Percentiles rank a stretch among this genome's conserved stretches.
phyloP scores from a whole-genome alignment of 2,888 invertebrate genomes.

The Drosophila multiciliata region DNA sequence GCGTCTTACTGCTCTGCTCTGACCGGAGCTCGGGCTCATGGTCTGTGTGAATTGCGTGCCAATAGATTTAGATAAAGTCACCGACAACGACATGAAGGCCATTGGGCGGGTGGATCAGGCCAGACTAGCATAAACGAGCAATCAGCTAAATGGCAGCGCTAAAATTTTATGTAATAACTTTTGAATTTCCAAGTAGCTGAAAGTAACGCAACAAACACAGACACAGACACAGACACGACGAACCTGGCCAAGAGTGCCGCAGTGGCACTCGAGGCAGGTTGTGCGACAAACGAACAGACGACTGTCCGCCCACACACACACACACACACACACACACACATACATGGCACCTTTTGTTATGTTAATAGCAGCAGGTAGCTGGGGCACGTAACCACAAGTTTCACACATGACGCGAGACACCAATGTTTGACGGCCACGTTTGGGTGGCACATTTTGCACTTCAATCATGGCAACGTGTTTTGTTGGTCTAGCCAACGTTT shows the following conservation, averaged over 20 bases:
- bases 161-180: conserved; percentile 81
- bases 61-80: conserved; percentile 76
- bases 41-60: conserved; percentile 50
- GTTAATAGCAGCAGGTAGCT: conserved; percentile 63
- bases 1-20: conserved; percentile 64
- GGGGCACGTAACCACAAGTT: conserved; percentile 74
- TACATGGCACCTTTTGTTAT: conserved; percentile 71
- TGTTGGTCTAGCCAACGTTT: conserved; percentile 10
- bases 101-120: conserved; percentile 18
- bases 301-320: conserved; percentile 34
- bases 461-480: conserved; percentile 47
- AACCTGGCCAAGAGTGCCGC: conserved; percentile 43
- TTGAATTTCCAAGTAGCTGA: conserved; percentile 75
- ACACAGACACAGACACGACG: too few relatives aligned
- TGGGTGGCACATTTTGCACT: conserved; percentile 66
- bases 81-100: conserved; percentile 17
- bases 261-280: conserved; percentile 60
- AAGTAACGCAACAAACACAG: neutral
- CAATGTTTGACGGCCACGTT: conserved; percentile 43
- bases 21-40: conserved; percentile 19
- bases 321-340: conserved; percentile 16
- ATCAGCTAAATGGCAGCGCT: conserved; percentile 79
- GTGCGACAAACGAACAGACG: conserved; percentile 46
- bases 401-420: conserved; percentile 61
- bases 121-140: conserved; percentile 58